Evolutionary conservation across 2,113 vertebrate genomes (phyloP).

Genomic region (Platichthys flesus): DNA sequence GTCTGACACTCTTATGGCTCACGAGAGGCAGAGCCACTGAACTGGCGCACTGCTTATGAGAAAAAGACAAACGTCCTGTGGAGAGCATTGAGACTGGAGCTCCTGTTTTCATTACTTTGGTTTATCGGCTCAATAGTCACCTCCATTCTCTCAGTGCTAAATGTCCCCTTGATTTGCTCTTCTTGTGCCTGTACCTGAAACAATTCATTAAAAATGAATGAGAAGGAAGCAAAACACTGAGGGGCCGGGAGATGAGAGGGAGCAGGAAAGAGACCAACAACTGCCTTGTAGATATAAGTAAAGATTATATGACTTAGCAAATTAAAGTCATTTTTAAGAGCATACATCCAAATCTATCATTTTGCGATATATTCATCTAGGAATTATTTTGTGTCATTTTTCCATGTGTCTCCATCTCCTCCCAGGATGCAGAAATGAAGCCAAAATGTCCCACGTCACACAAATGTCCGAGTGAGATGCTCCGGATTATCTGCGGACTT

Average conservation of each 20-base stretch:
- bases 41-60: conserved; percentile 89
- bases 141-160: conserved; percentile 83
- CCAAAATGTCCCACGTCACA: too few species aligned
- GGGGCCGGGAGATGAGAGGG: conserved; percentile 46
- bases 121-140: conserved; percentile 88
- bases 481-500: too few species aligned
- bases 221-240: conserved; percentile 63
- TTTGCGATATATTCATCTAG: background rate
- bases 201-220: conserved; percentile 84
- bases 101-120: conserved; percentile 90
- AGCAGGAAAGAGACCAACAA: conserved; percentile 26
- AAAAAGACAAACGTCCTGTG: conserved; percentile 91
- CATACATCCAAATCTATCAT: background rate
- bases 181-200: conserved; percentile 71
- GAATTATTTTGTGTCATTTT: background rate
- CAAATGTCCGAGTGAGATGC: too few species aligned
- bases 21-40: conserved; percentile 82
- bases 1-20: conserved; percentile 89
- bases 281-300: conserved; percentile 35
- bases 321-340: conserved; percentile 9
- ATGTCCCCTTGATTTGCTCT: conserved; percentile 83
- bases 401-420: background rate
- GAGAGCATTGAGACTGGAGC: conserved; percentile 87
- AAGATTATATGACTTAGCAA: conserved; percentile 10
- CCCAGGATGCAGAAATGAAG: too few species aligned